These are phyloP conservation scores for Tangara arthus DNA, from an alignment of 2,797 vertebrate genomes.

Conservation along the genomic window DNA sequence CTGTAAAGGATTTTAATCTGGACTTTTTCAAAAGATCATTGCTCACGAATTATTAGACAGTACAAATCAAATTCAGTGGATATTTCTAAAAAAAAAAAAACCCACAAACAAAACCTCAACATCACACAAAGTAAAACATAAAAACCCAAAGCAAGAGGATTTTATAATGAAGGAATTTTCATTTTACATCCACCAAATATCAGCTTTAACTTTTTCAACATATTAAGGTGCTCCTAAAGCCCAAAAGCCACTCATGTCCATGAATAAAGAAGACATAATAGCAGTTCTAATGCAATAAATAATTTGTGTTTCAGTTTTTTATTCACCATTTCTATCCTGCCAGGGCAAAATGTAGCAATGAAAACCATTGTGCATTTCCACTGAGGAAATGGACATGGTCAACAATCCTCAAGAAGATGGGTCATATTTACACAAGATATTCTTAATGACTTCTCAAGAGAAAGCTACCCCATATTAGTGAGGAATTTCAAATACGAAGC, in stretches of 20 bases:
- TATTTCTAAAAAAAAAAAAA: too few species aligned
- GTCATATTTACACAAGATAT: background rate
- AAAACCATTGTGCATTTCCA: background rate
- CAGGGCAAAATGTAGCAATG: background rate
- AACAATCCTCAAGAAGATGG: background rate
- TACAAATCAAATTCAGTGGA: background rate
- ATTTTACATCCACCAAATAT: background rate
- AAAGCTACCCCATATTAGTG: background rate
- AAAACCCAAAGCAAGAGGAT: background rate
- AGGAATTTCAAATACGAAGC: background rate
- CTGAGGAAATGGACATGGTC: background rate
- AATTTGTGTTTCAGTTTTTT: background rate
- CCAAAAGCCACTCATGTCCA: background rate
- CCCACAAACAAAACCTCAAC: background rate
- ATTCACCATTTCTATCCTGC: background rate
- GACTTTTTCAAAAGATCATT: background rate
- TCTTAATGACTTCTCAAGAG: background rate
- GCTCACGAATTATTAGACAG: background rate
- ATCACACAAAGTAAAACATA: background rate
- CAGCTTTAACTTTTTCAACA: background rate
- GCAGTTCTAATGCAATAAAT: background rate
- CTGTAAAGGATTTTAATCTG: background rate
- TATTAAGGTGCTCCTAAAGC: background rate
- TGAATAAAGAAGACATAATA: background rate
- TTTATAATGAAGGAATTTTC: background rate